These are phyloP conservation scores for Drosophila paulistorum DNA, from an alignment of 1,140 invertebrate genomes.

Conservation along the genomic window DNA sequence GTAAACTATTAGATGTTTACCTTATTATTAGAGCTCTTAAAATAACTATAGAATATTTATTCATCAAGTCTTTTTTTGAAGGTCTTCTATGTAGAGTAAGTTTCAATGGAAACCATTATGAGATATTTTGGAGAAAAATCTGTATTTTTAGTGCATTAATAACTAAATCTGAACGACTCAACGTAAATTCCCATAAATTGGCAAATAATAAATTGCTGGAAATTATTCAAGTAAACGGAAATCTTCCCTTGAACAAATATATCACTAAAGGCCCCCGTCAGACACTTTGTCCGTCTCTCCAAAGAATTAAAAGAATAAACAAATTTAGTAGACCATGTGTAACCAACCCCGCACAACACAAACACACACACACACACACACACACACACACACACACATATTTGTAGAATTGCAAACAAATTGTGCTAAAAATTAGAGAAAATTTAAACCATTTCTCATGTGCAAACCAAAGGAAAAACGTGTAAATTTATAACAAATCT, in stretches of 20 bases:
- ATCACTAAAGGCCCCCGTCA: background rate
- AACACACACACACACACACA: background rate
- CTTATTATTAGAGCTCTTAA: background rate
- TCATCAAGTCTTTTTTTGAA: too few relatives aligned
- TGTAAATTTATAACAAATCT: slow-evolving; percentile 30
- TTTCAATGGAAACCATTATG: too few relatives aligned
- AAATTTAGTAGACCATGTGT: slow-evolving; percentile 12
- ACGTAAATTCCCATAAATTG: slow-evolving; percentile 10
- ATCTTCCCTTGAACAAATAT: slow-evolving; percentile 31
- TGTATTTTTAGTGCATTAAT: slow-evolving; percentile 3
- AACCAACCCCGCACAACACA: slow-evolving; percentile 2
- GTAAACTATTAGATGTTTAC: background rate
- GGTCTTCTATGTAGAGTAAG: too few relatives aligned
- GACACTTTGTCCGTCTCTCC: background rate
- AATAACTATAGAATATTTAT: background rate
- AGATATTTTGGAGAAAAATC: background rate
- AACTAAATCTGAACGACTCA: background rate
- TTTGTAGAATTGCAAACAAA: slow-evolving; percentile 69
- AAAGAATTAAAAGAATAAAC: background rate
- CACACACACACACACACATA: background rate
- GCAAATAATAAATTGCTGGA: slow-evolving; percentile 41
- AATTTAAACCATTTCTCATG: slow-evolving; percentile 52
- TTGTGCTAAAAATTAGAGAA: slow-evolving; percentile 54
- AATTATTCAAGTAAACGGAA: slow-evolving; percentile 45
- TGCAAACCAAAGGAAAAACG: slow-evolving; percentile 35